Conservation (phyloP, 2,113 vertebrate genomes). For the Notarius quadriscutis region DNA sequence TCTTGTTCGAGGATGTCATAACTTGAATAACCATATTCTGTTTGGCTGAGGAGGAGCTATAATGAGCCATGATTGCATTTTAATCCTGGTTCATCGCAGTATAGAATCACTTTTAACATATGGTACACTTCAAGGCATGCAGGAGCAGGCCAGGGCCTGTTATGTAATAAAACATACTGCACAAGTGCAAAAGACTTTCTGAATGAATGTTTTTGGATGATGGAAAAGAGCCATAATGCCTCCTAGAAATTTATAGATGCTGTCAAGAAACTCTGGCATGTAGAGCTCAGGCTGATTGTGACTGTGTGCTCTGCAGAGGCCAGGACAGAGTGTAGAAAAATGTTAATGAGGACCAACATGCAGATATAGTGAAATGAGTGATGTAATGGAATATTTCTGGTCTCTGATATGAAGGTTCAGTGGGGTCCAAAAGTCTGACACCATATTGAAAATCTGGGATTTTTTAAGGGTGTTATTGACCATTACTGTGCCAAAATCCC, state of each 20-base stretch:
- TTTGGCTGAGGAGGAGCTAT: background rate
- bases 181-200: background rate
- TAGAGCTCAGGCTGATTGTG: background rate
- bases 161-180: background rate
- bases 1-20: background rate
- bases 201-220: background rate
- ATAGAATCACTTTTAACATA: slow-evolving; percentile 27
- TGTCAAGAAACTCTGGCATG: background rate
- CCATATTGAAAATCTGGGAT: no score
- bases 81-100: slow-evolving; percentile 18
- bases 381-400: background rate
- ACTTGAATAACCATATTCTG: background rate
- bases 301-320: background rate
- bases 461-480: no score
- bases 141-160: background rate
- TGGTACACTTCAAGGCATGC: background rate
- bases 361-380: background rate
- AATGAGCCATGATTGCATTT: background rate
- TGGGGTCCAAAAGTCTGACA: no score
- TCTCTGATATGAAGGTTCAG: background rate
- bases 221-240: background rate
- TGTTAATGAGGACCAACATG: slow-evolving; percentile 29
- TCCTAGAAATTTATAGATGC: background rate
- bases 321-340: background rate
- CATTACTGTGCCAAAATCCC: no score